Base-by-base conservation (phyloP, 2,888 invertebrate genomes). In the Amaurobius ferox region DNA sequence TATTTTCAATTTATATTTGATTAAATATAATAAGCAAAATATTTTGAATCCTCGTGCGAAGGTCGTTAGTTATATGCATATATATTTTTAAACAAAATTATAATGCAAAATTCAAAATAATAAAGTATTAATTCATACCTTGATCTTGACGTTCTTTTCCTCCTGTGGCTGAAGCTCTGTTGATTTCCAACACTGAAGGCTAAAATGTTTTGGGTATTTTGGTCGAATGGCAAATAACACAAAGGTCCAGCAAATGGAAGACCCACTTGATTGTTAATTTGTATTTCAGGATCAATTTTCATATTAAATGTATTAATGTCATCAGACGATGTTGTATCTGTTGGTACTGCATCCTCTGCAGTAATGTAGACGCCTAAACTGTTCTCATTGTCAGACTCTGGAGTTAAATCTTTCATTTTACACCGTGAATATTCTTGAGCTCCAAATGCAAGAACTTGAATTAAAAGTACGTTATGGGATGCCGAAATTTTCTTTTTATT, bases 201-300 rank as follows among this genome's bases (percentile, higher is more conserved):
- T 11, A 86, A 44, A 1, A 86, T 26, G 9, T 64, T 74, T 3
- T 85, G 77, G 1, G 66, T 66, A 62, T 78, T 73, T 26, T 79
- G 78, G 19, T 78, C 73, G 28, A 74, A 86, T 2, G 85, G 85
- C 44, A 86, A 44, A 30, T 79, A 86, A 44, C 85, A 86, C 35
- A 86, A 39, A 19, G 85, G 71, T 55, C 78, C 78, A 1, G 79
- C 78, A 39, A 73, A 86, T 7, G 83, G 83, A 0, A 79, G 44
- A 16, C 67, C 48, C 1, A 64, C 61, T 71, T 44, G 70, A 13
- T 39, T 66, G 13, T 35, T 61, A 3, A 35, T 19, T 23, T 64
- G 40, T 0, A 39, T 9, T 7, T 83, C 83, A 1, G 83, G 67
- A 16, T 66, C 71, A 9, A 62, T 32, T 61, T 77, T 77, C 13